These are phyloP conservation scores for Nebria ingens DNA, from an alignment of 1,140 invertebrate species.

Conservation along the genomic window DNA sequence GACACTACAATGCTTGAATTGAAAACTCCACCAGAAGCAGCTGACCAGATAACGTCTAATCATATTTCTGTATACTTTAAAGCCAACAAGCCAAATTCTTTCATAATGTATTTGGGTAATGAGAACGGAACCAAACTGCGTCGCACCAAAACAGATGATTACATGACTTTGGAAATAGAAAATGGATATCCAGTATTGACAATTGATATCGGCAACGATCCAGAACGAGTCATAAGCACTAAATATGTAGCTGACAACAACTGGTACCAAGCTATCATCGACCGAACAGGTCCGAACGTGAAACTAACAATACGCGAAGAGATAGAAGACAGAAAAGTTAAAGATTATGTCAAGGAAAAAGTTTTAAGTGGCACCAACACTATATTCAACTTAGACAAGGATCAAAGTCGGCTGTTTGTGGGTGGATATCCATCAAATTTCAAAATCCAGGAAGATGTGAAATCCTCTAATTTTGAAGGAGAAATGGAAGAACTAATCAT, in stretches of 20 bases:
- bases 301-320: slow-evolving; percentile 73
- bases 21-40: slow-evolving; percentile 71
- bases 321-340: slow-evolving; percentile 47
- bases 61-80: slow-evolving; percentile 79
- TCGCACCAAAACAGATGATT: slow-evolving; percentile 68
- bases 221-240: slow-evolving; percentile 59
- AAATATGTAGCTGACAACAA: slow-evolving; percentile 71
- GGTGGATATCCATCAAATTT: slow-evolving; percentile 72
- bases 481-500: slow-evolving; percentile 83
- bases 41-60: slow-evolving; percentile 72
- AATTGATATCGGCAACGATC: slow-evolving; percentile 80
- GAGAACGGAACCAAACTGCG: slow-evolving; percentile 57
- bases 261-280: slow-evolving; percentile 85
- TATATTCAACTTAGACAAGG: slow-evolving; percentile 77
- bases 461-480: slow-evolving; percentile 70
- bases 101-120: slow-evolving; percentile 85
- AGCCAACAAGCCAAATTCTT: slow-evolving; percentile 68
- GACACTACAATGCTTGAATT: slow-evolving; percentile 74
- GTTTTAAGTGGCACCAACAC: slow-evolving; percentile 59
- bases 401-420: slow-evolving; percentile 79
- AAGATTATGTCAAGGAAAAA: slow-evolving; percentile 43
- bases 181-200: slow-evolving; percentile 78
- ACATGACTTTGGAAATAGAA: slow-evolving; percentile 82
- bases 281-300: slow-evolving; percentile 74
- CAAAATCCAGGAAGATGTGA: slow-evolving; percentile 56